phyloP scores from a whole-genome alignment of 2,888 invertebrate genomes.

The Stenotaenia linearis region DNA sequence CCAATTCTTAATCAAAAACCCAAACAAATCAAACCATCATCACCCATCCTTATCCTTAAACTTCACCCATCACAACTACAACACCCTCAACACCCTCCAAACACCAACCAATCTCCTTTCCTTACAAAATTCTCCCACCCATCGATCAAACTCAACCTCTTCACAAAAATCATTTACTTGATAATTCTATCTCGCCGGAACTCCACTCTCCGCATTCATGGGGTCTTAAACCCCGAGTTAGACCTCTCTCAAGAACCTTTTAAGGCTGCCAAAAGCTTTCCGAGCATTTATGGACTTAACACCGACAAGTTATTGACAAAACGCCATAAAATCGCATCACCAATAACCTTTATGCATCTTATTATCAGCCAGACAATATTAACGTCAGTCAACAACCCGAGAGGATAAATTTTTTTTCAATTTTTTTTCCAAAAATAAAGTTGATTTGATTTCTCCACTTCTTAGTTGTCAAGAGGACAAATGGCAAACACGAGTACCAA shows the following conservation, averaged over 20 bases:
- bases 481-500: constrained; percentile 9
- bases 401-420: background rate
- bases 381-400: background rate
- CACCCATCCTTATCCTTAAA: too few species aligned
- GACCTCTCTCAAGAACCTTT: background rate
- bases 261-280: background rate
- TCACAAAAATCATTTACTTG: background rate
- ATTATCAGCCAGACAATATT: background rate
- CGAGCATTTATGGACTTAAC: background rate
- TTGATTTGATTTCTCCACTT: background rate
- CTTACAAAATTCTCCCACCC: too few species aligned
- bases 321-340: background rate
- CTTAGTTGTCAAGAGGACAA: constrained; percentile 1
- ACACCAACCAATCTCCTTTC: too few species aligned
- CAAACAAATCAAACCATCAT: too few species aligned
- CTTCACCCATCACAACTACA: too few species aligned
- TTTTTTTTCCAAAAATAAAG: too few species aligned
- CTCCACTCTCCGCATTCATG: background rate
- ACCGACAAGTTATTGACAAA: constrained; percentile 1
- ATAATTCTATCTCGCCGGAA: background rate
- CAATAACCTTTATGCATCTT: constrained; percentile 3
- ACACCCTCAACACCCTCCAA: too few species aligned
- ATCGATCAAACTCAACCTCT: background rate
- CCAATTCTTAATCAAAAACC: too few species aligned
- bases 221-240: background rate